A percentile compares a stretch with the other conserved stretches of the same genome.
Conservation (phyloP, 2,888 invertebrate genomes). For the Flabesymbios commensalis region DNA sequence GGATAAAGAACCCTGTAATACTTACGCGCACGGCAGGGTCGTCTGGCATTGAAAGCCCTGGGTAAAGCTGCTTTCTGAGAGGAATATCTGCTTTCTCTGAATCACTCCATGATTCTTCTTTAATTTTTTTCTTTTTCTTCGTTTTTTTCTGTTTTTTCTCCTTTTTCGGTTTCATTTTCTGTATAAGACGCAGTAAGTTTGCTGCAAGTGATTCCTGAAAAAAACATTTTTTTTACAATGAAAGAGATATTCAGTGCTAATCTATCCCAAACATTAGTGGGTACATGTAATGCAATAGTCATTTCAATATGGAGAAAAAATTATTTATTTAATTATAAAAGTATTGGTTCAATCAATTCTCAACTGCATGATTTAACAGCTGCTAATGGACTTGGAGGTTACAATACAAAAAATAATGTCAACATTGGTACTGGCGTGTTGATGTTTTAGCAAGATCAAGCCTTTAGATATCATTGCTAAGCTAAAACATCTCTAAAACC, state of each 20-base stretch:
- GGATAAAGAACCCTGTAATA: no score
- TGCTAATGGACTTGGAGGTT: no score
- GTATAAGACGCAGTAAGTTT: slow-evolving; percentile 90
- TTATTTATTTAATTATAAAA: no score
- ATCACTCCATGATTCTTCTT: slow-evolving; percentile 16
- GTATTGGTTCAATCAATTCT: no score
- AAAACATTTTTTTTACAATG: slow-evolving; percentile 9
- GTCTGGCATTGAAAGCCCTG: slow-evolving; percentile 63
- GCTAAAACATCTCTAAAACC: no score
- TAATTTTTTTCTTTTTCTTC: slow-evolving; percentile 31
- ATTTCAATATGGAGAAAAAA: background rate
- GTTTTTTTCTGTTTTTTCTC: slow-evolving; percentile 32
- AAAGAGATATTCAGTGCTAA: background rate
- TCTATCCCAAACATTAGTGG: background rate
- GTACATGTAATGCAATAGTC: background rate
- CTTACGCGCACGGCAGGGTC: slow-evolving; percentile 53
- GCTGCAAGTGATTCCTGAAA: slow-evolving; percentile 85
- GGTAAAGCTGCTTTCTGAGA: slow-evolving; percentile 58
- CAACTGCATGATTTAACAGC: no score
- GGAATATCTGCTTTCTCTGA: slow-evolving; percentile 38
- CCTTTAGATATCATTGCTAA: no score
- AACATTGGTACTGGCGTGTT: no score
- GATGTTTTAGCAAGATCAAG: no score
- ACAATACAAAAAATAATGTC: no score
- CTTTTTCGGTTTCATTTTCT: slow-evolving; percentile 78